Conservation (phyloP, 2,113 vertebrate species). For the Ophthalmolycus amberensis region DNA sequence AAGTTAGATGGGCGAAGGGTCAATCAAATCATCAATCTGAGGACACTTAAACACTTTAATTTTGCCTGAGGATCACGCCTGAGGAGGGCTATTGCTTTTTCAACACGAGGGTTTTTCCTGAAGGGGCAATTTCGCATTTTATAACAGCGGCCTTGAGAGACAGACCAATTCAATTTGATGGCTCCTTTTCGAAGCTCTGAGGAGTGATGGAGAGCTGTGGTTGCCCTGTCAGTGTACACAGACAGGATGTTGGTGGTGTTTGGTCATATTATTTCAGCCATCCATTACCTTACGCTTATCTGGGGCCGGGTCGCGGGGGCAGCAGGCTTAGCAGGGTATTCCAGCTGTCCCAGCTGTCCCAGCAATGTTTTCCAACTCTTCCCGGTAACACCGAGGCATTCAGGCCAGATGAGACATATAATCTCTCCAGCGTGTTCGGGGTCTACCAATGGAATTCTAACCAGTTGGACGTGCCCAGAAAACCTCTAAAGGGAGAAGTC, state of each 20-base stretch:
- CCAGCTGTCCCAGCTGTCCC: not conserved
- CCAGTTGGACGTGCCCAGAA: not conserved
- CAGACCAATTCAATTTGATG: constrained; percentile 31
- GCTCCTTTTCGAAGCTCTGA: constrained; percentile 36
- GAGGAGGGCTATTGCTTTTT: constrained; percentile 51
- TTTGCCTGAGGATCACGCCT: constrained; percentile 56
- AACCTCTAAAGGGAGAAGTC: too few species aligned
- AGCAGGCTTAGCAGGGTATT: not conserved
- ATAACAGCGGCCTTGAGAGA: constrained; percentile 47
- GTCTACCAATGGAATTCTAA: not conserved
- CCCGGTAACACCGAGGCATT: not conserved
- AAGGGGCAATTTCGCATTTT: constrained; percentile 49
- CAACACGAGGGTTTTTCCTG: constrained; percentile 28
- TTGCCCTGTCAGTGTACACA: not conserved
- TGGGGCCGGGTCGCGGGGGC: not conserved
- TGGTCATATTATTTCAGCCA: constrained; percentile 1
- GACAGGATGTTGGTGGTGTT: not conserved
- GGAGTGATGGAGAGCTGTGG: constrained; percentile 15
- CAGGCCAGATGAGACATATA: not conserved
- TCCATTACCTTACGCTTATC: not conserved
- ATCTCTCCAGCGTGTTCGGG: not conserved
- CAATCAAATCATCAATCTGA: constrained; percentile 73
- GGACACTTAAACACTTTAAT: constrained; percentile 54
- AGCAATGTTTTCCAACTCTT: not conserved
- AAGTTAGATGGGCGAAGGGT: constrained; percentile 42